Evolutionary conservation across 2,113 vertebrate species (phyloP), one percentile per base, ranked within the genome.

Genomic region (Vulpes ferrilata): DNA sequence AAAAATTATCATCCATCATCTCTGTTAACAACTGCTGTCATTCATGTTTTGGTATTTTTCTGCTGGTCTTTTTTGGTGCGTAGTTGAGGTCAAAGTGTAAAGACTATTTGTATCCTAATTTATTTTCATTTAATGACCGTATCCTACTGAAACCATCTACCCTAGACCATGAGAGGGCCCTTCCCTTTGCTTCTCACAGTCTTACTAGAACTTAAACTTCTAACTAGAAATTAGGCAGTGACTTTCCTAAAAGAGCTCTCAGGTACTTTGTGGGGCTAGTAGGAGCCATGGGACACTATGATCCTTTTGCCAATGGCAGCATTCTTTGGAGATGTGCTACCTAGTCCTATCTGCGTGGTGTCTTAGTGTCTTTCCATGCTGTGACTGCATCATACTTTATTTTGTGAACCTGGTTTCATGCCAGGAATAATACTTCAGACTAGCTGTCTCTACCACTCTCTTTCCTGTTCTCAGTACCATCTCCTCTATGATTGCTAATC

Each of bases 41-140:
- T 92, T 96, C 69, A 80, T 20, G 27, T 76, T 96, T 95, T 64
- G 82, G 2, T 62, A 3, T 92, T 93, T 97, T 95, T 86, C 76
- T 86, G 81, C 10, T 43, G 48, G 17, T 79, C 27, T 53, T 69
- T 65, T 78, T 90, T 93, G 82, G 11, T 27, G 25, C 64, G 11
- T 79, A 73, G 35, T 88, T 80, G 57, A 84, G 17, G 19, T 93
- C 57, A 93, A 79, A 89, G 30, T 85, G 13, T 69, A 74, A 96
- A 27, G 38, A 55, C 17, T 25, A 4, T 88, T 95, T 62, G 6
- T 93, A 90, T 38, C 35, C 62, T 94, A 51, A 48, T 80, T 83
- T 93, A 67, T 90, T 88, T 51, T 51, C 17, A 32, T 30, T 84
- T 79, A 51, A 48, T 81, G 59, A 95, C 32, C 15, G 53, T 95